phyloP scores from a whole-genome alignment of 2,113 vertebrate genomes.

The Hippocampus mohnikei region DNA sequence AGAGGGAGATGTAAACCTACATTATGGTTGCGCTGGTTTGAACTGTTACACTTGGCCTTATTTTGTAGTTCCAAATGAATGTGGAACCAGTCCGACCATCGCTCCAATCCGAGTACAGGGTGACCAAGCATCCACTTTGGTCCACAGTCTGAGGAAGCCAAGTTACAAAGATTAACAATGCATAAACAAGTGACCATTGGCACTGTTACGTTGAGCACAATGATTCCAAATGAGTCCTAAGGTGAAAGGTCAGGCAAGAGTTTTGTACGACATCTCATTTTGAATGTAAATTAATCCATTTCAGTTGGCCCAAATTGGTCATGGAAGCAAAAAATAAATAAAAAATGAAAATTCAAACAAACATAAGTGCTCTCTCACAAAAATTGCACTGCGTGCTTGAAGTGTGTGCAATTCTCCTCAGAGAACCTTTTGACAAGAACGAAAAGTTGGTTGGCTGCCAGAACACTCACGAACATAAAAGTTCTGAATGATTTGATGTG shows the following conservation, averaged over 20 bases:
- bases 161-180: conserved; percentile 23
- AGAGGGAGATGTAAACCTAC: conserved; percentile 14
- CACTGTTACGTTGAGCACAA: conserved; percentile 42
- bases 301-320: conserved; percentile 65
- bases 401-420: conserved; percentile 40
- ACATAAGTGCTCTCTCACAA: conserved; percentile 20
- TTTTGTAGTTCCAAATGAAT: conserved; percentile 30
- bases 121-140: not conserved
- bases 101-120: conserved; percentile 5
- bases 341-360: conserved; percentile 2
- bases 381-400: conserved; percentile 36
- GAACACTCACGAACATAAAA: conserved; percentile 35
- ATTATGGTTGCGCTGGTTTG: conserved; percentile 13
- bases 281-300: conserved; percentile 59
- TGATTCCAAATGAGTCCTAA: conserved; percentile 29
- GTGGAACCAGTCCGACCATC: conserved; percentile 7
- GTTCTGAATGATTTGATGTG: conserved; percentile 52
- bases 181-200: conserved; percentile 38
- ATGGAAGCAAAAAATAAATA: conserved; percentile 53
- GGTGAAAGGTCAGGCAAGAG: conserved; percentile 41
- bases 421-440: conserved; percentile 46
- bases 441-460: conserved; percentile 24
- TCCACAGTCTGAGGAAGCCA: not conserved
- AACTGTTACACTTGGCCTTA: conserved; percentile 27
- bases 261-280: conserved; percentile 57